Evolutionary conservation across 1,140 invertebrate genomes (phyloP), one percentile per base, ranked within the genome.

Genomic region (Platyscapa corneri): DNA sequence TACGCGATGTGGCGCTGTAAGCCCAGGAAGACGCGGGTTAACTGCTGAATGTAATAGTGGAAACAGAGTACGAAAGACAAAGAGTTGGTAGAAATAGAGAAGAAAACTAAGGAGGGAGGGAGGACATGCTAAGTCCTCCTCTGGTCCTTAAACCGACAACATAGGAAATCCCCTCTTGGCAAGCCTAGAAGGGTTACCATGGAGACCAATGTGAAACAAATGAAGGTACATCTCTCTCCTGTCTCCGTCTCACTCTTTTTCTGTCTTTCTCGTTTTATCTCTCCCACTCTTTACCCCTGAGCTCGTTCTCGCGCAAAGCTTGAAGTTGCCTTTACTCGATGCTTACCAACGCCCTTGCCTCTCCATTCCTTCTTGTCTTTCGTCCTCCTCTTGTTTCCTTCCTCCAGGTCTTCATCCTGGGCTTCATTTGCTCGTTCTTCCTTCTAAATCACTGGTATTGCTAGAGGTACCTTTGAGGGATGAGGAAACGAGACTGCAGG

Each of bases 191-290:
- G 89, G 89, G 93, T 93, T 92, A 89, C 93, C 91, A 93, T 92
- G 92, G 89, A 91, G 89, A 93, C 92, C 60, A 65, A 34, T 72
- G 75, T 93, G 93, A 93, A 93, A 93, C 93, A 93, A 93, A 93
- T 93, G 93, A 93, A 93, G 93, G 91, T 91, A 91, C 91, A 91
- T 92, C 89, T 74, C 92, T 92, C 90, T 88, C 49, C 90, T 88
- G 89, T 87, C 74, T 42, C 85, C 79, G 34, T 53, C 49, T 65
- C 23, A 7, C 42, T 77, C 80, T 79, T 34, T 42, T 34, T 82
- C 74, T 64, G 27, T 70, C 65, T 67, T 49, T 84, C 86, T 65
- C 81, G 53, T 75, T 64, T 42, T 37, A 20, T 16, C 78, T 39
- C 37, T 64, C 60, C 53, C 80, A 84, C 85, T 53, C 76, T 82